Base-by-base conservation (phyloP, 2,888 invertebrate species). In the Drosophila vallismaia region DNA sequence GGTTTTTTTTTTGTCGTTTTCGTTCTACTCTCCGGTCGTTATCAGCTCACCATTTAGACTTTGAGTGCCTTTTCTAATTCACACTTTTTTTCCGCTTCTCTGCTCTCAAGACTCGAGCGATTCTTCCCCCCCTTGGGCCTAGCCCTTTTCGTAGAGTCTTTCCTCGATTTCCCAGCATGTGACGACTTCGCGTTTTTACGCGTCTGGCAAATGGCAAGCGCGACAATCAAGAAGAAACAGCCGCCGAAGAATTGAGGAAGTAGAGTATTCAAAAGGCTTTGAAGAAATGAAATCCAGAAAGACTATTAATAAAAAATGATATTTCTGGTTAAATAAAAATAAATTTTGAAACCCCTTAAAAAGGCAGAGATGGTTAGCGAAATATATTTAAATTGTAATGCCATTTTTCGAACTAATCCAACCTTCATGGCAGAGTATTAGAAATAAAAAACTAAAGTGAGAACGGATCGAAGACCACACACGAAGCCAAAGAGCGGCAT, bases 41-140 rank as follows among this genome's bases (percentile, higher is more conserved):
- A 79, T 79, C 79, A 72, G 57, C 62, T 64, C 59, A 68, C 76
- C 78, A 84, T 84, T 84, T 84, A 86, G 74, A 86, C 83, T 75
- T 62, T 86, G 83, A 84, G 83, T 86, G 86, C 83, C 76, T 84
- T 84, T 80, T 86, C 86, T 78, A 84, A 84, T 84, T 84, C 83
- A 86, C 83, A 84, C 83, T 84, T 86, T 80, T 84, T 81, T 67
- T 29, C 29, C 29, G 50, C 48, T 46, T 12, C 45, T 54, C 24
- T 24, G 19, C 44, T 24, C 19, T 19, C 44, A 24, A 9, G 24
- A 24, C 44, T 36, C 56, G 8, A 45, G 55, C 55, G 36, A 45
- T 54, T 64, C 56, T 55, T 49, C 40, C 44, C 44, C 55, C 9
- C 9, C 54, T 36, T 12, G 58, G 42, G 36, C 45, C 26, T 45